Conservation (phyloP, 2,113 vertebrate species). For the Eudorcas thomsonii region DNA sequence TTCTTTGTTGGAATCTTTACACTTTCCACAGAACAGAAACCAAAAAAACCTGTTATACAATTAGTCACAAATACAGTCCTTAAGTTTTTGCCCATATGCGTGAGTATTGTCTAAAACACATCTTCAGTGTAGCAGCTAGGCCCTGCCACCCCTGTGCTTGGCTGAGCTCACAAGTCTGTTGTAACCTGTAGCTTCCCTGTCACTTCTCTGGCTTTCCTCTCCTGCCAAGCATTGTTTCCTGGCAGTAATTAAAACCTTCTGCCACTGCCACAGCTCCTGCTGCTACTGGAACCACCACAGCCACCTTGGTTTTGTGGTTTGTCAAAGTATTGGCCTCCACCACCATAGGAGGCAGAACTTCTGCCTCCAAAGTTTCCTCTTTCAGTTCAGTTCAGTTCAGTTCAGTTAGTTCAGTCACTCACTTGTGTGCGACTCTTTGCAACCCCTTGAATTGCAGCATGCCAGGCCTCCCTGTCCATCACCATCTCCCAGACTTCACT, state of each 20-base stretch:
- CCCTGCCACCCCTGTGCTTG: conserved; percentile 91
- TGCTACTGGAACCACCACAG: not conserved
- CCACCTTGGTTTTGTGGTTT: not conserved
- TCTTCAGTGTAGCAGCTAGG: conserved; percentile 91
- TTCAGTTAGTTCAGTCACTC: too few species aligned
- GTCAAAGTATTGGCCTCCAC: not conserved
- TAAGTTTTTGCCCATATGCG: not conserved
- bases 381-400: not conserved
- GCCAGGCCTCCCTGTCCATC: too few species aligned
- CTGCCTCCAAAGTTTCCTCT: not conserved
- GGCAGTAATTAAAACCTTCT: conserved; percentile 40
- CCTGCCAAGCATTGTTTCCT: conserved; percentile 96
- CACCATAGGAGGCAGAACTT: not conserved
- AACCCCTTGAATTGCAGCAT: fast-evolving
- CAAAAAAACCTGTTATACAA: not conserved
- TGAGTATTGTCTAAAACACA: conserved; percentile 78
- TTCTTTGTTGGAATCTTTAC: not conserved
- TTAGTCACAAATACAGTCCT: not conserved
- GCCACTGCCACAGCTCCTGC: not conserved
- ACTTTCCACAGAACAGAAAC: not conserved
- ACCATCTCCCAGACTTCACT: too few species aligned
- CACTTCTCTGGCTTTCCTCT: conserved; percentile 93
- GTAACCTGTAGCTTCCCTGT: conserved; percentile 97
- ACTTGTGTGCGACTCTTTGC: fast-evolving
- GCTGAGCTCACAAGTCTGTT: conserved; percentile 92